These are phyloP conservation scores for Polypterus bichir DNA, from an alignment of 2,113 vertebrate genomes.

Conservation along the genomic window DNA sequence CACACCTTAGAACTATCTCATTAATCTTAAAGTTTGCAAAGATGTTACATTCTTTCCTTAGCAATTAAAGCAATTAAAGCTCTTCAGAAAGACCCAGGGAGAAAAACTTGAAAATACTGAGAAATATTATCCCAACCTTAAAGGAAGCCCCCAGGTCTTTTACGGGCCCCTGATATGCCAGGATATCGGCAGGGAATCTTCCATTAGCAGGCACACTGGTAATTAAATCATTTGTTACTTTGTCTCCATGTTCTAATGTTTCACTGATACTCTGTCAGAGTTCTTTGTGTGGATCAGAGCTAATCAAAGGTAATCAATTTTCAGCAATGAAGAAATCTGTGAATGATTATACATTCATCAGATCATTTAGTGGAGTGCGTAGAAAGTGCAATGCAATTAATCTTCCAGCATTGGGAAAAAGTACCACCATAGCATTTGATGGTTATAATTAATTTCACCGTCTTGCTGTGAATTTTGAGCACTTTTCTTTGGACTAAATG, in stretches of 20 bases:
- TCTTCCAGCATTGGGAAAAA: slow-evolving; percentile 69
- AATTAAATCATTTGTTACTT: slow-evolving; percentile 77
- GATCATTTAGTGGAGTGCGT: slow-evolving; percentile 70
- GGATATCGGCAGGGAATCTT: slow-evolving; percentile 71
- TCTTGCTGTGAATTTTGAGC: slow-evolving; percentile 79
- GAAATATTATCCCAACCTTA: slow-evolving; percentile 76
- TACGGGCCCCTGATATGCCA: slow-evolving; percentile 65
- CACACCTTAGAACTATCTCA: neutral
- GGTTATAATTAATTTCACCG: slow-evolving; percentile 78
- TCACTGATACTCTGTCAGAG: slow-evolving; percentile 68
- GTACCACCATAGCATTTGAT: slow-evolving; percentile 73
- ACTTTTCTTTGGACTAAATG: slow-evolving; percentile 74
- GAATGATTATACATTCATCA: slow-evolving; percentile 90
- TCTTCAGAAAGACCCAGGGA: slow-evolving; percentile 59
- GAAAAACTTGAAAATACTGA: slow-evolving; percentile 66
- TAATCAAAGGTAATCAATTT: slow-evolving; percentile 88
- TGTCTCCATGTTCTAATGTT: slow-evolving; percentile 73
- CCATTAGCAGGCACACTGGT: slow-evolving; percentile 72
- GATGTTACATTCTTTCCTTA: slow-evolving; percentile 53
- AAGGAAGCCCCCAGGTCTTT: slow-evolving; percentile 72
- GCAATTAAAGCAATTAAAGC: slow-evolving; percentile 71
- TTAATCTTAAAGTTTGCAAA: slow-evolving; percentile 62
- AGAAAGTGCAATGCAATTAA: slow-evolving; percentile 76
- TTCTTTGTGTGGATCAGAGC: slow-evolving; percentile 77
- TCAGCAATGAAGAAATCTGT: slow-evolving; percentile 75